A percentile compares a stretch with the other conserved stretches of the same genome.
Evolutionary conservation across 2,888 invertebrate species (phyloP).

Genomic region (Carcina quercana): DNA sequence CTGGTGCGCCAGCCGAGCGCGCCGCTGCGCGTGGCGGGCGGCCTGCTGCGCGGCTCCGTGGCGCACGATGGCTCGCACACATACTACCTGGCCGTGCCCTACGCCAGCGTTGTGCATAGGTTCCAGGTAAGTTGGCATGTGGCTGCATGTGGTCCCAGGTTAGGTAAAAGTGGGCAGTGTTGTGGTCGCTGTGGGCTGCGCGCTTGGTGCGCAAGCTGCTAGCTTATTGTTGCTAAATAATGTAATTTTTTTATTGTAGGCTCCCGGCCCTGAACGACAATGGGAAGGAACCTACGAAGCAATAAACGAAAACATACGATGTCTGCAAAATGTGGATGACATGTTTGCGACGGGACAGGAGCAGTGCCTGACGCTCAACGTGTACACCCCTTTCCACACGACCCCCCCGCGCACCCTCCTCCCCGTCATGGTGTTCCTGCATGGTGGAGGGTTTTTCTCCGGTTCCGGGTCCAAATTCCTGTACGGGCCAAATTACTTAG

Average conservation of each 20-base stretch:
- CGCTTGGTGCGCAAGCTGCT: slow-evolving; percentile 48
- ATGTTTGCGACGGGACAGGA: slow-evolving; percentile 29
- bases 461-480: slow-evolving; percentile 37
- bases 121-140: not conserved
- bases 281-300: slow-evolving; percentile 52
- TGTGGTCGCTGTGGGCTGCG: slow-evolving; percentile 55
- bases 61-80: slow-evolving; percentile 37
- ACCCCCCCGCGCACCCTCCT: slow-evolving; percentile 20
- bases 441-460: slow-evolving; percentile 53
- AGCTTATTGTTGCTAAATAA: too few species aligned
- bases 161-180: slow-evolving; percentile 41
- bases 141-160: slow-evolving; percentile 6
- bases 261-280: slow-evolving; percentile 42
- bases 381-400: slow-evolving; percentile 39
- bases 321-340: slow-evolving; percentile 32
- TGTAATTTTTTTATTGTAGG: slow-evolving; percentile 36
- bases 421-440: slow-evolving; percentile 58
- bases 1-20: slow-evolving; percentile 42
- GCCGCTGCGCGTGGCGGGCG: slow-evolving; percentile 32
- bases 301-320: slow-evolving; percentile 40
- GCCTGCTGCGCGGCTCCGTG: slow-evolving; percentile 37
- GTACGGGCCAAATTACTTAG: slow-evolving; percentile 50
- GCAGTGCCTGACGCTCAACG: slow-evolving; percentile 47
- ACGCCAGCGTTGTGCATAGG: slow-evolving; percentile 32
- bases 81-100: slow-evolving; percentile 43